Percentiles rank a stretch among this genome's conserved stretches.
phyloP scores from a whole-genome alignment of 2,888 invertebrate genomes.

The Drosophila mimetica region DNA sequence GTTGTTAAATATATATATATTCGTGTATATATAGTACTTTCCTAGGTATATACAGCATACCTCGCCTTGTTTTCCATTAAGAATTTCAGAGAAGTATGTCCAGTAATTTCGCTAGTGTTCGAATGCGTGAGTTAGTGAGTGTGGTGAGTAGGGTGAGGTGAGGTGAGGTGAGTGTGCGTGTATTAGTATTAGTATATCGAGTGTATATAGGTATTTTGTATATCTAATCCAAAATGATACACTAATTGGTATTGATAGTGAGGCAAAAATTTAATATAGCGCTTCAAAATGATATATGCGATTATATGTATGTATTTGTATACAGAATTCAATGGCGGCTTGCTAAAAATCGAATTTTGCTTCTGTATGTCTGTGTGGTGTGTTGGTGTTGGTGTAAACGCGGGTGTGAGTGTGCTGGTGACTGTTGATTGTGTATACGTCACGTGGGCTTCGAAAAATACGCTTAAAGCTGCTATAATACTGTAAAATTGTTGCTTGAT shows the following conservation, averaged over 20 bases:
- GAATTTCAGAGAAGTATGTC: slow-evolving; percentile 43
- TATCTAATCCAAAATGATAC: slow-evolving; percentile 45
- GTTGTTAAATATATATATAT: slow-evolving; percentile 52
- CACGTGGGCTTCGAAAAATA: slow-evolving; percentile 76
- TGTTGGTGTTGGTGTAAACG: slow-evolving; percentile 40
- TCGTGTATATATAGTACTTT: slow-evolving; percentile 47
- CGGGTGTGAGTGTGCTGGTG: slow-evolving; percentile 52
- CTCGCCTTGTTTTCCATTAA: slow-evolving; percentile 48
- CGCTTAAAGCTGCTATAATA: slow-evolving; percentile 76
- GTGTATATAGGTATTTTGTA: slow-evolving; percentile 41
- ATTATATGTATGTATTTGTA: slow-evolving; percentile 19
- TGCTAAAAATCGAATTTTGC: slow-evolving; percentile 32
- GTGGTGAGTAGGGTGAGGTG: no score
- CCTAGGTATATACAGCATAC: slow-evolving; percentile 55
- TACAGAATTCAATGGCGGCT: slow-evolving; percentile 22
- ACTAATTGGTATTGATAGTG: slow-evolving; percentile 41
- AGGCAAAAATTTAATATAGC: slow-evolving; percentile 49
- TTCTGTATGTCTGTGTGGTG: slow-evolving; percentile 12
- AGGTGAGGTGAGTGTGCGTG: slow-evolving; percentile 35
- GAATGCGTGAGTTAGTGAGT: slow-evolving; percentile 24
- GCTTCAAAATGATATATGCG: slow-evolving; percentile 53
- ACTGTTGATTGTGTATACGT: slow-evolving; percentile 78
- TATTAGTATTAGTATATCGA: slow-evolving; percentile 35
- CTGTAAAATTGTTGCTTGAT: slow-evolving; percentile 76
- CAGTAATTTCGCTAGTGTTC: slow-evolving; percentile 43